A percentile compares a stretch with the other conserved stretches of the same genome.
Conservation (phyloP, 2,888 invertebrate species). For the Callinectes sapidus region DNA sequence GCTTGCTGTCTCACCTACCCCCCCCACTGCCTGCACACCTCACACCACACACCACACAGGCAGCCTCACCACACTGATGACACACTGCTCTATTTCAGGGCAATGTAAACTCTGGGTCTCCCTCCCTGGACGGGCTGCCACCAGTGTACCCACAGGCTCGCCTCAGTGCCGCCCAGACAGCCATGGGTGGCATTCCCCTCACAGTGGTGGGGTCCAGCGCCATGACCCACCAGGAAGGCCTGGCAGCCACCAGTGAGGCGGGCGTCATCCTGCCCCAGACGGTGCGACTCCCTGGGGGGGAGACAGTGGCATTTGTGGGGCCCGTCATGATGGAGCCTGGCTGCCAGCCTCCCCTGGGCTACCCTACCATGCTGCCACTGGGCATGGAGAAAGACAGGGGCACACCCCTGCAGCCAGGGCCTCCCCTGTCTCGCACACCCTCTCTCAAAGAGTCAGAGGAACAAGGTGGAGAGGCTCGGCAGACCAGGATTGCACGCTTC, state of each 20-base stretch:
- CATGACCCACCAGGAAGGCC: conserved; percentile 34
- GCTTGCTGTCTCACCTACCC: not conserved
- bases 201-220: conserved; percentile 45
- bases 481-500: conserved; percentile 58
- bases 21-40: not conserved
- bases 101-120: conserved; percentile 45
- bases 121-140: conserved; percentile 52
- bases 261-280: conserved; percentile 59
- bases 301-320: conserved; percentile 48
- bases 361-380: conserved; percentile 55
- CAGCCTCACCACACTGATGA: not conserved
- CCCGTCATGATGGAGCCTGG: conserved; percentile 51
- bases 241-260: conserved; percentile 22
- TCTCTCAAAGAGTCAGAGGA: conserved; percentile 54
- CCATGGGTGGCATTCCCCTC: conserved; percentile 59
- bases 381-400: conserved; percentile 31
- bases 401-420: conserved; percentile 15
- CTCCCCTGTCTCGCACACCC: conserved; percentile 49
- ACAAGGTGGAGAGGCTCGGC: conserved; percentile 36
- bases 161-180: conserved; percentile 41
- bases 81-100: conserved; percentile 40
- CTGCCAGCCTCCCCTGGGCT: conserved; percentile 25
- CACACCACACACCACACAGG: not conserved
- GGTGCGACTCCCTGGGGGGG: conserved; percentile 50
- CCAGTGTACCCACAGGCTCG: conserved; percentile 52